A percentile compares a stretch with the other conserved stretches of the same genome.
phyloP scores from a whole-genome alignment of 2,797 vertebrate species.

The Sylvilagus floridanus region DNA sequence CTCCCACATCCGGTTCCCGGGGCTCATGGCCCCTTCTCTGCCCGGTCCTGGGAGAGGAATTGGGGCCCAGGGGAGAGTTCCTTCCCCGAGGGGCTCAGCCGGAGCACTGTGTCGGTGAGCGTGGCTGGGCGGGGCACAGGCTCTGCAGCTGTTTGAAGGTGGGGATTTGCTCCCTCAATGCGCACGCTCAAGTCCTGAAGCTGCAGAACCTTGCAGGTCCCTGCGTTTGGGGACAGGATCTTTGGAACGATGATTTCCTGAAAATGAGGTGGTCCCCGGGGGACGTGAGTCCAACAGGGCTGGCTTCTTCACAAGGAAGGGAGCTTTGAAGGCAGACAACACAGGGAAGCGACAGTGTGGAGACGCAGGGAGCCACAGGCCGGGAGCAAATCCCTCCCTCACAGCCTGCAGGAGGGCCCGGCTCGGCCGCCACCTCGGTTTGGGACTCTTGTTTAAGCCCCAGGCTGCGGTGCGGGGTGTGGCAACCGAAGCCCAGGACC shows the following conservation, averaged over 20 bases:
- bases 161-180: background rate
- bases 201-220: background rate
- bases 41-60: background rate
- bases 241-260: background rate
- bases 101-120: too few relatives aligned
- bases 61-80: rapidly evolving
- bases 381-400: background rate
- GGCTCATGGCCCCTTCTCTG: background rate
- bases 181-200: background rate
- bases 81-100: background rate
- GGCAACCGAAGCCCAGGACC: background rate
- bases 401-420: too few relatives aligned
- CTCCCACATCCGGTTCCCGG: background rate
- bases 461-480: too few relatives aligned
- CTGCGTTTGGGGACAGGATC: background rate
- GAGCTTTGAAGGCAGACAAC: background rate
- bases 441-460: background rate
- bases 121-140: rapidly evolving
- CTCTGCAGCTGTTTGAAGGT: rapidly evolving
- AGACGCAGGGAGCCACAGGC: background rate
- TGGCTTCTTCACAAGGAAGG: background rate
- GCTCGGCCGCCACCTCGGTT: background rate
- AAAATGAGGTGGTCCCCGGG: rapidly evolving
- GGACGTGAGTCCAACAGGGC: background rate
- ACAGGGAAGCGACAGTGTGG: rapidly evolving